Base-by-base conservation (phyloP, 53 echinoderm and acorn worm species). In the Crossaster papposus region DNA sequence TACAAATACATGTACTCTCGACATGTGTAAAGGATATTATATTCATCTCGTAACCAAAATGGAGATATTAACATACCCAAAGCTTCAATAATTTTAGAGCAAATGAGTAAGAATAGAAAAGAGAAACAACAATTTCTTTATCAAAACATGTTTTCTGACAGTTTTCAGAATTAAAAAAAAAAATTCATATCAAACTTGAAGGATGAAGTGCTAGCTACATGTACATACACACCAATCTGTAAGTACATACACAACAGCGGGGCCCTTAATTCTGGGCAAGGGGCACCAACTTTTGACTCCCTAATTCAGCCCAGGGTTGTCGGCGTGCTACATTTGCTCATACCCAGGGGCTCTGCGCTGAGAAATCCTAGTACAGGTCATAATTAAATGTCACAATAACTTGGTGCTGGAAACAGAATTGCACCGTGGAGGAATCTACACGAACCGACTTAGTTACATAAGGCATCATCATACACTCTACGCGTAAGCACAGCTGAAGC, bases 271-370 rank as follows among this genome's bases (percentile, higher is more conserved):
- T n/a, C n/a, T n/a, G n/a, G n/a, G n/a, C n/a, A n/a, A n/a, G n/a
- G n/a, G n/a, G n/a, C n/a, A n/a, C 89, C 80, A 81, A 89, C 89
- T 89, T 89, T 81, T 89, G 89, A 89, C 89, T 89, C 89, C 81
- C 73, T 72, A 70, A 30, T 26, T 24, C 37, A 30, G 54, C 71
- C 81, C 89, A n/a, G 28, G 23, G 2, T 83, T 38, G 26, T 14
- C 17, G 70, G 26, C 29, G 30, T 37, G 68, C n/a, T 68, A 26
- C 22, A 20, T 58, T 20, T 17, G 12, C 58, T 58, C 58, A 17
- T 20, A 20, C 58, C 58, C 58, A 58, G 5, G 44, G 9, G 44
- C 44, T 58, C 58, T 58, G 0, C 58, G 22, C 58, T 20, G 58
- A 58, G 58, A 20, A 8, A 14, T 0, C 22, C 58, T 58, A 17